Base-by-base conservation (phyloP, 2,797 vertebrate genomes). In the Mionectes olivaceus region DNA sequence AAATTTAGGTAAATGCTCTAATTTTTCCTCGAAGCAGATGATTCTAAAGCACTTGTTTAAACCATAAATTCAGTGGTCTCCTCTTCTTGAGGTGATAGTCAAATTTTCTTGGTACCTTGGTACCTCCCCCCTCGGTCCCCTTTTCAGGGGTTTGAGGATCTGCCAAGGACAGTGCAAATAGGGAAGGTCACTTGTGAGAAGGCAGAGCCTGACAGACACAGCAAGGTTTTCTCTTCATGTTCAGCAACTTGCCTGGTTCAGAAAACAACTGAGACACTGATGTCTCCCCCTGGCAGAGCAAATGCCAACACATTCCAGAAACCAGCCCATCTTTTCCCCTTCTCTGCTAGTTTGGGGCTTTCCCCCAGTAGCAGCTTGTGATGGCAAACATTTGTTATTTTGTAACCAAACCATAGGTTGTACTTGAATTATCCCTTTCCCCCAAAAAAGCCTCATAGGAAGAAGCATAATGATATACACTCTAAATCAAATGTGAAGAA, bases 401-500 rank as follows among this genome's bases (percentile, higher is more conserved):
- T 83, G 22, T 67, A 82, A 70, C 19, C 63, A 91, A 80, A 53
- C 49, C n/a, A 65, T 37, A 56, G 32, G 13, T 22, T 56, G 13
- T 21, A 52, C 11, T 81, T 56, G 11, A 80, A 60, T 47, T 56
- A 68, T 15, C 23, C 43, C 33, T 35, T 77, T 46, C 24, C 32
- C 46, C 37, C 0, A 1, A 44, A 53, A 49, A 75, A n/a, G n/a
- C 32, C 56, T 81, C 44, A 69, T 21, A 84, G 69, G 44, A 90
- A 69, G 59, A 83, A 74, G 6, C 44, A 75, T 57, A 61, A 78
- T 91, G 83, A 88, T 19, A 82, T 33, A 77, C 56, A 90, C 50
- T 87, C 65, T 63, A 93, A 59, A 94, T 57, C 2, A 0, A 95
- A 93, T 37, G 65, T 56, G 60, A 95, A 92, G 64, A 92, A 92